These are phyloP conservation scores for Minunthozetes semirufus DNA, from an alignment of 2,888 invertebrate species.

Conservation along the genomic window DNA sequence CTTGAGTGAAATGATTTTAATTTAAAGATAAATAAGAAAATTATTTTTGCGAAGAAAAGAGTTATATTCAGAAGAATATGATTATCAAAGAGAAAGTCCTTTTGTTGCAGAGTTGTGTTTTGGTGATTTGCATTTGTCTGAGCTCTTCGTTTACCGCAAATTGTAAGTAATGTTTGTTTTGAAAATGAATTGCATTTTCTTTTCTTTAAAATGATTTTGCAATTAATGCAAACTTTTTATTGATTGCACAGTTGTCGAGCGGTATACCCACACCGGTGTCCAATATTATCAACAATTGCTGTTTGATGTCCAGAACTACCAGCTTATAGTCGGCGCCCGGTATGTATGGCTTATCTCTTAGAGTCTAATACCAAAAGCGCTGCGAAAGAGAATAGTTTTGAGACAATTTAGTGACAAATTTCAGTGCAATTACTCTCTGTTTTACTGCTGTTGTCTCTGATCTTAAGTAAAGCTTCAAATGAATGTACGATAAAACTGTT, in stretches of 20 bases:
- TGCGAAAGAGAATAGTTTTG: too few relatives aligned
- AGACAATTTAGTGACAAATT: background rate
- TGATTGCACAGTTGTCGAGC: conserved; percentile 41
- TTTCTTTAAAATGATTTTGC: background rate
- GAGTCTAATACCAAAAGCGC: too few relatives aligned
- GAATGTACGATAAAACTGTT: background rate
- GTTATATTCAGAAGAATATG: background rate
- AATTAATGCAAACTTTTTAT: background rate
- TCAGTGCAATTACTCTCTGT: background rate
- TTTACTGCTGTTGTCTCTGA: background rate
- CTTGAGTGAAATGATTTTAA: background rate
- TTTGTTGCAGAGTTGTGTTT: background rate
- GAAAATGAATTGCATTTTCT: background rate
- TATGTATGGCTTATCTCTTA: conserved; percentile 52
- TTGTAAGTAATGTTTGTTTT: background rate
- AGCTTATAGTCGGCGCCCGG: conserved; percentile 84
- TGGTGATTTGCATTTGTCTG: background rate
- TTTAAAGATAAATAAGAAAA: background rate
- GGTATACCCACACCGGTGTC: conserved; percentile 66
- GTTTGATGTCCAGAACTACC: conserved; percentile 77
- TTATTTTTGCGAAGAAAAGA: background rate
- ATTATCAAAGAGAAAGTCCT: background rate
- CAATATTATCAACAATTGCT: conserved; percentile 73
- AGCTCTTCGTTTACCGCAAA: background rate
- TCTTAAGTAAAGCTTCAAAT: background rate